Evolutionary conservation across 2,888 invertebrate genomes (phyloP).

Genomic region (Galeopsomyia nigrocyanea): DNA sequence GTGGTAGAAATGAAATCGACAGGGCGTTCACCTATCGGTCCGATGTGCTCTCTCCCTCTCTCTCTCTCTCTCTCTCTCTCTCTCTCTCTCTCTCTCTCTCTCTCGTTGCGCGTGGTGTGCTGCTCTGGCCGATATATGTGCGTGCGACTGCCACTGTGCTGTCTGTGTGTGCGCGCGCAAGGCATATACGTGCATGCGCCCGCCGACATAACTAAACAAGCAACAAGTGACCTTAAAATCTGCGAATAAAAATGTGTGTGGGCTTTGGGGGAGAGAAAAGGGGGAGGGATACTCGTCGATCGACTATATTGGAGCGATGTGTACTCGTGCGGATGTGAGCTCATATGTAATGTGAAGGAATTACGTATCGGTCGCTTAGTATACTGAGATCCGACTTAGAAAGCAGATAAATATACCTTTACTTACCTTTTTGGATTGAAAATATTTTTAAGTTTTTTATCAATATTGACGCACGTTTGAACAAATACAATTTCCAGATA

Average conservation of each 20-base stretch:
- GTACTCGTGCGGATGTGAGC: neutral
- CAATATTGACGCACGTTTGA: too few relatives aligned
- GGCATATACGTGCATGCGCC: conserved; percentile 43
- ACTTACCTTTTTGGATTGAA: neutral
- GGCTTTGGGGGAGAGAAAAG: conserved; percentile 27
- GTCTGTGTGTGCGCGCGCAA: conserved; percentile 25
- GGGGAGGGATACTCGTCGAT: neutral
- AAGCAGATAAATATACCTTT: neutral
- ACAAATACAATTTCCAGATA: too few relatives aligned
- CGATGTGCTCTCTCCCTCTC: conserved; percentile 54
- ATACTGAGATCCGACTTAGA: too few relatives aligned
- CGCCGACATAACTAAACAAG: conserved; percentile 67
- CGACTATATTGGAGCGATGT: conserved; percentile 1
- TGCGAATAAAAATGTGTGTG: conserved; percentile 63
- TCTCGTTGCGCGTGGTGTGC: conserved; percentile 49
- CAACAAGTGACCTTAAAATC: conserved; percentile 68
- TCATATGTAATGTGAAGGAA: too few relatives aligned
- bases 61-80: conserved; percentile 46
- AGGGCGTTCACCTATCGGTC: conserved; percentile 67
- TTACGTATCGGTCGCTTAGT: too few relatives aligned
- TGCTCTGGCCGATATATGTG: conserved; percentile 48
- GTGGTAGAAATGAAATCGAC: conserved; percentile 64
- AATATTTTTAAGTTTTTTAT: too few relatives aligned
- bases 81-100: conserved; percentile 49
- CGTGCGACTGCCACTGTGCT: conserved; percentile 20